Evolutionary conservation across 2,888 invertebrate genomes (phyloP), one percentile per base, ranked within the genome.

Genomic region (Noctuana brunneofusca): DNA sequence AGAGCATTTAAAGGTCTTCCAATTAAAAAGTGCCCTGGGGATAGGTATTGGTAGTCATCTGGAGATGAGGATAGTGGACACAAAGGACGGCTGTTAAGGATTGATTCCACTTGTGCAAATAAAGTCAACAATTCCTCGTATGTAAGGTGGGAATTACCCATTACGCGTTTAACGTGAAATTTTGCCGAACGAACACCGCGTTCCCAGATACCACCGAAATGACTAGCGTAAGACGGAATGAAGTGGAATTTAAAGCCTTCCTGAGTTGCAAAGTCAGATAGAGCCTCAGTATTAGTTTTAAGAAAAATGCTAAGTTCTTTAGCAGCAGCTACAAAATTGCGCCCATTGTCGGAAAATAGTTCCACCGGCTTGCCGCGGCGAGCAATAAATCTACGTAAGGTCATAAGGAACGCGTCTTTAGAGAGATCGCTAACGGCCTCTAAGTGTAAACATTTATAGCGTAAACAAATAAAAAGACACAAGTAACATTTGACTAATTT

Each of bases 131-230:
- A 18, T 43, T 64, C 64, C n/a, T 64, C 59, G 11, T 43, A 64
- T 14, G 58, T 64, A 27, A 64, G 16, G 12, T 64, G 54, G 1
- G 35, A 20, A 41, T 64, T 58, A 2, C 53, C 53, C 46, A 62
- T 35, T 1, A 62, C 48, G 11, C 60, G 30, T 16, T 14, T 32
- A 20, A 63, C 11, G 12, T 68, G 66, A 24, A 48, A 18, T 54
- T 68, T 66, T 1, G n/a, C 56, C 57, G 38, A 38, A 38, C 38
- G 38, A 14, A 38, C 38, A 8, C 38, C 38, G 6, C 14, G 38
- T 35, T 68, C 67, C 66, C 64, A 65, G 18, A 66, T 56, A 4
- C 68, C 66, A 8, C 65, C 67, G 48, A 68, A 68, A 48, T 68
- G 69, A 48, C 67, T 65, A 27, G 68, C 63, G 27, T 67, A 68